Conservation (phyloP, 2,113 vertebrate genomes). For the Orycteropus afer region DNA sequence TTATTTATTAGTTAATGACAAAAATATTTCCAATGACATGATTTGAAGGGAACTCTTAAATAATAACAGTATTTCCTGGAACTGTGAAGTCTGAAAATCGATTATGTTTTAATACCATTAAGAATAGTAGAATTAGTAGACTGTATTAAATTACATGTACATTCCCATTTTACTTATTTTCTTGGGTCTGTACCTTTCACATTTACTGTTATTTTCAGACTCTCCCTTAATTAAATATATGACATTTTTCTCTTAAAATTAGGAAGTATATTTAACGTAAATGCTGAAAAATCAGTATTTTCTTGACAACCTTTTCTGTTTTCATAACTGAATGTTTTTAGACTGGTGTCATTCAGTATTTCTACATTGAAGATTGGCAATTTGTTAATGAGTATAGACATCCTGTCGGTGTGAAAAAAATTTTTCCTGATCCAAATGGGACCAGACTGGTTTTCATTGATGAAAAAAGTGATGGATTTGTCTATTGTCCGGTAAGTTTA, state of each 20-base stretch:
- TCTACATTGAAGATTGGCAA: slow-evolving; percentile 96
- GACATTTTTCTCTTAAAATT: slow-evolving; percentile 30
- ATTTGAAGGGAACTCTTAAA: slow-evolving; percentile 38
- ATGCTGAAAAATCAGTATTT: slow-evolving; percentile 26
- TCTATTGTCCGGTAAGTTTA: slow-evolving; percentile 93
- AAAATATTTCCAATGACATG: not conserved
- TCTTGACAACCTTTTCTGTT: slow-evolving; percentile 9
- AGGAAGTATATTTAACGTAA: not conserved
- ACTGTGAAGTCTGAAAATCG: slow-evolving; percentile 18
- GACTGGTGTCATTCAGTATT: slow-evolving; percentile 93
- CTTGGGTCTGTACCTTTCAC: not conserved
- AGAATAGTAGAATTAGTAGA: slow-evolving; percentile 13
- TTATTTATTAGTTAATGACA: not conserved
- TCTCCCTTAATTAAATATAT: not conserved
- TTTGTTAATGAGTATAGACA: slow-evolving; percentile 94
- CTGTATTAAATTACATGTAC: slow-evolving; percentile 7
- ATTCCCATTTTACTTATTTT: not conserved
- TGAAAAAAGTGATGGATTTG: slow-evolving; percentile 95
- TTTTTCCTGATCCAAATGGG: slow-evolving; percentile 95
- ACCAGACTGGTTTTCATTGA: slow-evolving; percentile 95
- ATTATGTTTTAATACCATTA: slow-evolving; percentile 10
- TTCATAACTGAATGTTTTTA: slow-evolving; percentile 72
- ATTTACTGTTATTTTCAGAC: not conserved
- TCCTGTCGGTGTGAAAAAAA: slow-evolving; percentile 92
- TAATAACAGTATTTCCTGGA: not conserved